These are phyloP conservation scores for Ceratina australensis DNA, from an alignment of 1,140 invertebrate genomes.

Conservation along the genomic window DNA sequence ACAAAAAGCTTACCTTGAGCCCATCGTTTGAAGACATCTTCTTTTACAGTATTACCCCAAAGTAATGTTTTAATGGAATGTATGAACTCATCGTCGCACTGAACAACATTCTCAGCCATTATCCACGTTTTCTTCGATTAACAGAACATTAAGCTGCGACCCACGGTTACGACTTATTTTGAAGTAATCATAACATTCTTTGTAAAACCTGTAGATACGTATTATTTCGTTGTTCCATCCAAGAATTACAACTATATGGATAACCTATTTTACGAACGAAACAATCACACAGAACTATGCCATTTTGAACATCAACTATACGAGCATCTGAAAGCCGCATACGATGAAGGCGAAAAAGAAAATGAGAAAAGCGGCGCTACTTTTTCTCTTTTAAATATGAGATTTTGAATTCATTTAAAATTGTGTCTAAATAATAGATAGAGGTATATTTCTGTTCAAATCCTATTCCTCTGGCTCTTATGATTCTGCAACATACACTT, in stretches of 20 bases:
- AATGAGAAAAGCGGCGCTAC: no score
- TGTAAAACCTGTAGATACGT: conserved; percentile 17
- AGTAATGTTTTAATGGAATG: conserved; percentile 86
- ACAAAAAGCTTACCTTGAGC: conserved; percentile 86
- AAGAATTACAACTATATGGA: conserved; percentile 40
- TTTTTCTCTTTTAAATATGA: no score
- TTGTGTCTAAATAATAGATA: no score
- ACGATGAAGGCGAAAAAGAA: no score
- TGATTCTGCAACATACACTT: no score
- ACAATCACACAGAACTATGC: conserved; percentile 68
- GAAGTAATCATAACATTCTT: conserved; percentile 46
- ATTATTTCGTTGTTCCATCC: conserved; percentile 35
- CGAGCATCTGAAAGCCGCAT: no score
- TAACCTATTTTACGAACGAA: conserved; percentile 69
- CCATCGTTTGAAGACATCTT: conserved; percentile 93
- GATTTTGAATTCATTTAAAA: no score
- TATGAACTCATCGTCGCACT: conserved; percentile 78
- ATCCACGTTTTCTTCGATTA: conserved; percentile 52
- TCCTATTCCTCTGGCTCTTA: no score
- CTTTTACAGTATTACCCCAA: conserved; percentile 90
- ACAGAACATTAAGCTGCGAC: conserved; percentile 64
- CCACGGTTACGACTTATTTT: conserved; percentile 54
- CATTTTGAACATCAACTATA: conserved; percentile 62
- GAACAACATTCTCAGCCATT: conserved; percentile 70
- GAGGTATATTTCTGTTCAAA: no score